Percentiles rank a stretch among this genome's conserved stretches.
phyloP scores from a whole-genome alignment of 2,888 invertebrate species.

The Venusia cambrica region DNA sequence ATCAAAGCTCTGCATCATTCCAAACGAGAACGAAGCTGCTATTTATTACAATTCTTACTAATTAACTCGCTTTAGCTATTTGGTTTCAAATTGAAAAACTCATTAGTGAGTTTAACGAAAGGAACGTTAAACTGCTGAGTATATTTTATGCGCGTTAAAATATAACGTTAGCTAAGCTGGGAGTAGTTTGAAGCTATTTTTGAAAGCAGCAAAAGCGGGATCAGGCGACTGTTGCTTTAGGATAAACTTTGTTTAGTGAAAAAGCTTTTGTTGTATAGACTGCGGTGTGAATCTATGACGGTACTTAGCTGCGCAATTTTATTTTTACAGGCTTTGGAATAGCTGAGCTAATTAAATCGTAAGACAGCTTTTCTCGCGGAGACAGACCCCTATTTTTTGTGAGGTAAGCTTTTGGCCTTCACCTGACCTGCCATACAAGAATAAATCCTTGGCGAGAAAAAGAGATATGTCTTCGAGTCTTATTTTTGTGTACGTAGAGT shows the following conservation, averaged over 20 bases:
- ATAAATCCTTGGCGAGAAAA: too few relatives aligned
- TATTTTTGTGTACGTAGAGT: too few relatives aligned
- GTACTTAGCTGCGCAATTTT: slow-evolving; percentile 41
- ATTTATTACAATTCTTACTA: slow-evolving; percentile 13
- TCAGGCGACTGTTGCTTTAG: slow-evolving; percentile 44
- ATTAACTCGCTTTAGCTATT: slow-evolving; percentile 13
- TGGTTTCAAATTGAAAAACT: slow-evolving; percentile 30
- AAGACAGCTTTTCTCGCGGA: slow-evolving; percentile 19
- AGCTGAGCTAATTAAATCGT: slow-evolving; percentile 23
- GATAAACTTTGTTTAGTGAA: slow-evolving; percentile 52
- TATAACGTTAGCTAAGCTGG: slow-evolving; percentile 28
- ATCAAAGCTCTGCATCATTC: too few relatives aligned
- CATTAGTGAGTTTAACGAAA: slow-evolving; percentile 32
- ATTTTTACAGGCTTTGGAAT: slow-evolving; percentile 18
- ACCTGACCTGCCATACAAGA: too few relatives aligned
- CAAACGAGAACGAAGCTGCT: too few relatives aligned
- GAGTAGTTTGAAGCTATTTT: slow-evolving; percentile 40
- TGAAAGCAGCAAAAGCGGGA: slow-evolving; percentile 38
- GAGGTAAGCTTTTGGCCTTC: too few relatives aligned
- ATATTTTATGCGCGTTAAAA: slow-evolving; percentile 35
- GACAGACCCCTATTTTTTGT: too few relatives aligned
- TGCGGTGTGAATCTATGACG: slow-evolving; percentile 40
- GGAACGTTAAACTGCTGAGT: slow-evolving; percentile 29
- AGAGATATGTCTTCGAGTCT: too few relatives aligned
- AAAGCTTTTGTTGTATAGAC: slow-evolving; percentile 49